Conservation (phyloP, 2,113 vertebrate genomes). For the Cricetomys ansorgei region DNA sequence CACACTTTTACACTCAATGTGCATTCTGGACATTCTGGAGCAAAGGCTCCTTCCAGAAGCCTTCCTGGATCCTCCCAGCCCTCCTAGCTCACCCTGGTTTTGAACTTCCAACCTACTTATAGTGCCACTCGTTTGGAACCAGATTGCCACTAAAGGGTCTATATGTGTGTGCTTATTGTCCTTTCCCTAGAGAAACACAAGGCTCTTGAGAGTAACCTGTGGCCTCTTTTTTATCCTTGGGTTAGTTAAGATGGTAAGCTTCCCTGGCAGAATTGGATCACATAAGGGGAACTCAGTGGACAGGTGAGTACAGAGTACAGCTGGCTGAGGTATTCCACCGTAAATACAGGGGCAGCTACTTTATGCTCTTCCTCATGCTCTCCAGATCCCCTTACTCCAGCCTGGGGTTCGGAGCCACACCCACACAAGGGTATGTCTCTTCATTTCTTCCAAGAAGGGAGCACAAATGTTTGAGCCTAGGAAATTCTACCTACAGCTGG, state of each 20-base stretch:
- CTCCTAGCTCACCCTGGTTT: neutral
- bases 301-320: neutral
- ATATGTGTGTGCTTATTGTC: neutral
- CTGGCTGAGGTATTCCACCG: neutral
- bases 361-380: neutral
- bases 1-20: neutral
- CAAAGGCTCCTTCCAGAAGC: slow-evolving; percentile 35
- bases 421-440: neutral
- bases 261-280: neutral
- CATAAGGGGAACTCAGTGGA: neutral
- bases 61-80: neutral
- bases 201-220: neutral
- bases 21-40: too few relatives aligned
- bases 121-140: neutral
- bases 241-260: neutral
- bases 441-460: neutral
- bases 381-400: neutral
- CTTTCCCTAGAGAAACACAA: slow-evolving; percentile 39
- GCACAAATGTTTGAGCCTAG: neutral
- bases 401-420: neutral
- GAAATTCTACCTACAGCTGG: neutral
- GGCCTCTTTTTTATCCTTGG: neutral
- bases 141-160: neutral
- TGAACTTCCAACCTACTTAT: neutral
- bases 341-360: neutral